Evolutionary conservation across 2,888 invertebrate genomes (phyloP), one percentile per base, ranked within the genome.

Genomic region (Agrotis puta): DNA sequence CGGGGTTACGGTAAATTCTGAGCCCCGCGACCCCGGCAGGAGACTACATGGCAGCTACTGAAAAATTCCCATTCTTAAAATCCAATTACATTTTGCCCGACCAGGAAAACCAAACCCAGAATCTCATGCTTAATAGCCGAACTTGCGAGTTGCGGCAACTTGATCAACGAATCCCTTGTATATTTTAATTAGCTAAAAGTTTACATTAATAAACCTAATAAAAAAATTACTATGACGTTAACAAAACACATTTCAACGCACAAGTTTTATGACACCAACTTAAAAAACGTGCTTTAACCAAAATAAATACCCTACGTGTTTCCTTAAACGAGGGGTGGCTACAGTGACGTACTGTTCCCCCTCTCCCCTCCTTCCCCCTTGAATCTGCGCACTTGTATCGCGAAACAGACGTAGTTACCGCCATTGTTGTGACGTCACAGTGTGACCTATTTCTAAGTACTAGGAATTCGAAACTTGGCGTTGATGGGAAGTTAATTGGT

Each of bases 371-470:
- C 11, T 11, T 39, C 0, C 64, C 64, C 33, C 50, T 3, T 14
- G n/a, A 47, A 64, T 50, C 59, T 73, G 70, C 84, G 84, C 70
- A 81, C n/a, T 53, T 64, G 51, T 33, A 33, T 51, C 11, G 48
- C 54, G 59, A 54, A 47, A n/a, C 53, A 18, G 64, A 77, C 71
- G 74, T 45, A 58, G 5, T 47, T 24, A 43, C 22, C 13, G 13
- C n/a, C 24, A 57, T 53, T 43, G 47, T 1, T n/a, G 1, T 76
- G 77, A 84, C 82, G 78, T 70, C 84, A 84, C 51, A n/a, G 64
- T 45, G 48, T 64, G 72, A 59, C 70, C 65, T 72, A 65, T 9
- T 74, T 70, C 20, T 24, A n/a, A 27, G 43, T 18, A 18, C n/a
- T 70, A 39, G 54, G n/a, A 54, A 57, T 43, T 43, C 3, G 4